phyloP scores from a whole-genome alignment of 1,140 invertebrate species.

The Apis florea region DNA sequence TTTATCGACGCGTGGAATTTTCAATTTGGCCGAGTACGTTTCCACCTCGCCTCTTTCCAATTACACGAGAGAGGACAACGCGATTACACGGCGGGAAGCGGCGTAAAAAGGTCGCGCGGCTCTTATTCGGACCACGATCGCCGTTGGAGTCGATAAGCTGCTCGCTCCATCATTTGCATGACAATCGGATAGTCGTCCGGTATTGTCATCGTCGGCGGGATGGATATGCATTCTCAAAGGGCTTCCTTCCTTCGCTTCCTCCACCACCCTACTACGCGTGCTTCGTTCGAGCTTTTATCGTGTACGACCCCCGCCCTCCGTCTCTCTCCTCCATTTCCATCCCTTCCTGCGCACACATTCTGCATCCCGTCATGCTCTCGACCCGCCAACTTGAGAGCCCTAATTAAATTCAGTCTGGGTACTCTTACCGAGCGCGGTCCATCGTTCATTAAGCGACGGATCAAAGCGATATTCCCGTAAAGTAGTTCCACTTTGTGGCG shows the following conservation, averaged over 20 bases:
- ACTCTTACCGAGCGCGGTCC: conserved; percentile 74
- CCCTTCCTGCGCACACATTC: conserved; percentile 54
- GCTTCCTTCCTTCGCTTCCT: conserved; percentile 53
- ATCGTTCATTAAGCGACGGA: conserved; percentile 76
- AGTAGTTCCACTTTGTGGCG: conserved; percentile 65
- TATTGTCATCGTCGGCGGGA: conserved; percentile 66
- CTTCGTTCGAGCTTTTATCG: conserved; percentile 72
- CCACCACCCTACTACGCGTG: conserved; percentile 53
- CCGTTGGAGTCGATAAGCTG: conserved; percentile 72
- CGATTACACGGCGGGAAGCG: conserved; percentile 16
- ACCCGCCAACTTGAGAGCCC: conserved; percentile 73
- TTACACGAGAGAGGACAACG: conserved; percentile 40
- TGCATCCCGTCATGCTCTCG: conserved; percentile 62
- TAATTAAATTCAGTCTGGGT: conserved; percentile 79
- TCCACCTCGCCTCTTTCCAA: conserved; percentile 42
- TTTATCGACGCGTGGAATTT: conserved; percentile 40
- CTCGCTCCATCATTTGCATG: conserved; percentile 73
- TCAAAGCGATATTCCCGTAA: conserved; percentile 77
- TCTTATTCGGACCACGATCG: conserved; percentile 41
- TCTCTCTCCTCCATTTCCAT: conserved; percentile 58
- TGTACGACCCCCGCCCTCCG: conserved; percentile 48
- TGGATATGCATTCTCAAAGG: conserved; percentile 72
- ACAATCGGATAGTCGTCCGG: conserved; percentile 70
- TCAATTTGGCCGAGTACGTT: conserved; percentile 42
- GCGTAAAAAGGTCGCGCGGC: neutral